Conservation (phyloP, 2,797 vertebrate species). For the Pipistrellus kuhlii region DNA sequence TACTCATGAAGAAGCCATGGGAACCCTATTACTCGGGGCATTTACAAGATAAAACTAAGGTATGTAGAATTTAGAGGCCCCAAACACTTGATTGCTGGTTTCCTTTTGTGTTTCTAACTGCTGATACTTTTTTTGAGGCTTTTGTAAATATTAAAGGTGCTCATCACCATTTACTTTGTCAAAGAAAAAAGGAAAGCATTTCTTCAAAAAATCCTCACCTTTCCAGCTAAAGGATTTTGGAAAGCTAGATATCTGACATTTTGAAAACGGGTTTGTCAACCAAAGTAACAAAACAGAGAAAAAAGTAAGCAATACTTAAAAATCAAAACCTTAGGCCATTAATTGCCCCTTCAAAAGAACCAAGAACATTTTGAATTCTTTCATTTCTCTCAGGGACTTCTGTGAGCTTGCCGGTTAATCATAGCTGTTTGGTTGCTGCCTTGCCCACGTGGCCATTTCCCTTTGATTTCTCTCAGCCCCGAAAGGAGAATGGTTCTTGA, state of each 20-base stretch:
- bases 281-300: not conserved
- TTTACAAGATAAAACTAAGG: slow-evolving; percentile 29
- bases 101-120: slow-evolving; percentile 7
- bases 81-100: not conserved
- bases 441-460: not conserved
- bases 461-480: not conserved
- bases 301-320: not conserved
- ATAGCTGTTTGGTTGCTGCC: not conserved
- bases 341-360: not conserved
- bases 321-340: not conserved
- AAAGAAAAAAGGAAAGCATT: slow-evolving; percentile 32
- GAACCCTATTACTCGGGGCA: not conserved
- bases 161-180: not conserved
- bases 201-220: not conserved
- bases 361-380: not conserved
- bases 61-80: not conserved
- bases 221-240: not conserved
- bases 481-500: not conserved
- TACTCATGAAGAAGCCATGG: not conserved
- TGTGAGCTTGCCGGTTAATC: not conserved
- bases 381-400: not conserved
- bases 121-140: not conserved
- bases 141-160: slow-evolving; percentile 52
- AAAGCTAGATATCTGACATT: slow-evolving; percentile 20
- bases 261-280: slow-evolving; percentile 5